Evolutionary conservation across 1,140 invertebrate species (phyloP), one percentile per base, ranked within the genome.

Genomic region (Macrobrachium rosenbergii): DNA sequence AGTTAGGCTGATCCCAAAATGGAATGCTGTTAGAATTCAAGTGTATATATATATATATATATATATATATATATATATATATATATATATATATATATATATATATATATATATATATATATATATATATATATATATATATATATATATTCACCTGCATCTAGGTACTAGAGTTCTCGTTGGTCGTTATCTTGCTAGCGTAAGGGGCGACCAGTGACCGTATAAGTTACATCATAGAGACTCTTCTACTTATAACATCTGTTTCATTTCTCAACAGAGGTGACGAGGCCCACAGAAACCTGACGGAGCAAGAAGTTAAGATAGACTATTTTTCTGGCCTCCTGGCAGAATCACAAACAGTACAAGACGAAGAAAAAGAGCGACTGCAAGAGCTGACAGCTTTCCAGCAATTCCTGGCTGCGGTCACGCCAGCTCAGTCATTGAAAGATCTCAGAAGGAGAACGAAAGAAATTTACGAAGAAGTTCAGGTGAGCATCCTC

Each of bases 241-340:
- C 12, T 6, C 12, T 6, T 67, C 6, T 67, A 67, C 12, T 6
- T 67, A 67, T 67, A 67, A 10, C 60, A 58, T 8, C 17, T 16
- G 67, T 75, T 19, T 73, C 10, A 37, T 37, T 37, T 69, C 37
- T 52, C 52, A 28, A 63, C 82, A 89, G 89, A 69, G 79, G 86
- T 52, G 89, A 88, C 0, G 60, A 58, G 17, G 83, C 87, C 16
- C 17, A 73, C n/a, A 78, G 76, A 21, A 87, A 89, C 45, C 63
- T 79, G 14, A 83, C 75, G 28, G 87, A 89, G 43, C 82, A 84
- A 69, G 87, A 89, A 7, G 79, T 85, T 23, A 76, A 83, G 2
- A 64, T 89, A 6, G 87, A 88, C 73, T 89, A 88, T 75, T 89
- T 86, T 58, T 82, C 89, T 28, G 89, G 89, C 3, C 64, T 89